Conservation (phyloP, 1,140 invertebrate species). For the Platyura marginata region DNA sequence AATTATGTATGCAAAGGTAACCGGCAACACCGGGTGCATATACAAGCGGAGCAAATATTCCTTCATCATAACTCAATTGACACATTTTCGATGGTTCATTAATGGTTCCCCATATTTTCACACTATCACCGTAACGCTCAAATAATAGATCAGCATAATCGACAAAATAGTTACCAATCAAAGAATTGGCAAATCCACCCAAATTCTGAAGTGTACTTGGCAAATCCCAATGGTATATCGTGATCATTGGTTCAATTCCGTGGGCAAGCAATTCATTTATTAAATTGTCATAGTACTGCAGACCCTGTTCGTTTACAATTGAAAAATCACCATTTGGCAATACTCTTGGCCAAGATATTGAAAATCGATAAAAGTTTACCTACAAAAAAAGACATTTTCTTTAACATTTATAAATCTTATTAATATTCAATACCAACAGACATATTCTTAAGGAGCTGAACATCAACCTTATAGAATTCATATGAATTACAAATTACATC, state of each 20-base stretch:
- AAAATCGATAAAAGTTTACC: constrained; percentile 31
- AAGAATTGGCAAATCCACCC: neutral
- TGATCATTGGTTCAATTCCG: constrained; percentile 23
- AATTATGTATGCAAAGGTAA: neutral
- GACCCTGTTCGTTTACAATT: constrained; percentile 11
- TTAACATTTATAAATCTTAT: neutral
- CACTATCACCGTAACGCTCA: neutral
- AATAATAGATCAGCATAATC: neutral
- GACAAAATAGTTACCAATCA: neutral
- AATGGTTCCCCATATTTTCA: neutral
- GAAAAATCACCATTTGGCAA: constrained; percentile 24
- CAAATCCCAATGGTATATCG: constrained; percentile 6
- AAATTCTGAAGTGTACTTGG: neutral
- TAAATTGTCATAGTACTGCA: constrained; percentile 15
- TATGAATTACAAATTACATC: neutral
- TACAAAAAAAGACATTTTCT: constrained; percentile 4
- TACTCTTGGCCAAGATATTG: constrained; percentile 33
- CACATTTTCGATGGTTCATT: neutral
- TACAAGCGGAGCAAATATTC: neutral
- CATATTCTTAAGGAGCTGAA: neutral
- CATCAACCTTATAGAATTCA: neutral
- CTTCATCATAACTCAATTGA: neutral
- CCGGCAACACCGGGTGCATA: neutral
- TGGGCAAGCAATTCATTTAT: constrained; percentile 27
- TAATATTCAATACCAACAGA: neutral